Evolutionary conservation across 2,797 vertebrate species (phyloP), one percentile per base, ranked within the genome.

Genomic region (Tauraco hartlaubi): DNA sequence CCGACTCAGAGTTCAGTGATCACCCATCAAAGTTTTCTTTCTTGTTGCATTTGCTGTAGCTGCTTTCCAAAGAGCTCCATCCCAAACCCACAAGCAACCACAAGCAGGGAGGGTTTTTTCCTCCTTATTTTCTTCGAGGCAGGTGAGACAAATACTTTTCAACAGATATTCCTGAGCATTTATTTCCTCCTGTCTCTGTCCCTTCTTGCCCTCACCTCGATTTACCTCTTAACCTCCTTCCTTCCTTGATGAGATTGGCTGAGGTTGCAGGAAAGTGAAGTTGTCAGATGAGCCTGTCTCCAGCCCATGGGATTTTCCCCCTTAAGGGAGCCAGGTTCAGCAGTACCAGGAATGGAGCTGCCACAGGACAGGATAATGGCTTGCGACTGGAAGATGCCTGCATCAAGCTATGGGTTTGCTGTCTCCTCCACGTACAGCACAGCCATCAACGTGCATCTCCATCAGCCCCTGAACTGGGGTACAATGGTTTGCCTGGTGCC

Each of bases 81-180:
- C 82, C 64, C 92, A 91, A 86, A 75, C 58, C 77, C 81, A 86
- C 88, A 74, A 78, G 82, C 82, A 90, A 62, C 67, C 82, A 75
- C 81, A 92, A 71, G 68, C 54, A 63, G 81, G 59, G 77, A 92
- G 49, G 49, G 6, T 54, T 61, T 75, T n/a, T 76, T 23, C 44
- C 85, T 64, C 64, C 75, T 33, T 17, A 9, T 75, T 89, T 83
- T 80, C 85, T 79, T 73, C 26, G 1, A 84, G 89, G 64, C 64
- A 77, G 64, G 74, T 2, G 15, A 94, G 89, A 80, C 68, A 86
- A 74, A 69, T 37, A 43, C 39, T 68, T 94, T 56, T 39, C 55
- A 84, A 56, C 77, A 90, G 92, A 68, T 73, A 83, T 35, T 84
- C 71, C 69, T 46, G 64, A 63, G 12, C 22, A 22, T 67, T 77